Percentiles rank a stretch among this genome's conserved stretches.
These are phyloP conservation scores for Trematocara zebra DNA, from an alignment of 2,113 vertebrate genomes.

Conservation along the genomic window DNA sequence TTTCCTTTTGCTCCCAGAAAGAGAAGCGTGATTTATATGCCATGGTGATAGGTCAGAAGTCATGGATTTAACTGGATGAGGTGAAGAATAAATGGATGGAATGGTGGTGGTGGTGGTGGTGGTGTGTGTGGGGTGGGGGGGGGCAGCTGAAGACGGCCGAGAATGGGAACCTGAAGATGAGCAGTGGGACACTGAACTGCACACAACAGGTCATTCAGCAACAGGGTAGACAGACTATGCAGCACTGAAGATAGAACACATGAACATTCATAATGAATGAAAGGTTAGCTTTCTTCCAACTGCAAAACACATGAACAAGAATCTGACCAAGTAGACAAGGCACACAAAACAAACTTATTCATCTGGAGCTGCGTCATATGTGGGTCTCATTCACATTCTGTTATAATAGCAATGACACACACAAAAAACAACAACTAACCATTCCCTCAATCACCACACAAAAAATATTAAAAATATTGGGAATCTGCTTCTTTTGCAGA, in stretches of 20 bases:
- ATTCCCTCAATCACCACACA: neutral
- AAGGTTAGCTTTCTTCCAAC: neutral
- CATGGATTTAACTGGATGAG: constrained; percentile 66
- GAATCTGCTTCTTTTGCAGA: neutral
- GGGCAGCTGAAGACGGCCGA: neutral
- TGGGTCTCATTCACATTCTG: neutral
- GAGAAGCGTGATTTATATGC: constrained; percentile 93
- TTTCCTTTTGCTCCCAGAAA: constrained; percentile 98
- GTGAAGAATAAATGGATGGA: neutral
- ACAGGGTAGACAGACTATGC: constrained; percentile 30
- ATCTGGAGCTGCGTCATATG: neutral
- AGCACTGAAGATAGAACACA: constrained; percentile 43
- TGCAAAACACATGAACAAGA: neutral
- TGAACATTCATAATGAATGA: constrained; percentile 7
- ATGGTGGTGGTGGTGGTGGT: too few relatives aligned
- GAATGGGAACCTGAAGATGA: neutral
- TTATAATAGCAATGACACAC: neutral
- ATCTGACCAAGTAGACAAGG: neutral
- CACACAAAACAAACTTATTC: neutral
- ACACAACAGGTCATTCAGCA: constrained; percentile 29
- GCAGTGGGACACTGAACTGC: constrained; percentile 4
- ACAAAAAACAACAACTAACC: neutral
- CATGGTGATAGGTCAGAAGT: constrained; percentile 73
- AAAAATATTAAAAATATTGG: neutral
- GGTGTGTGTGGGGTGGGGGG: too few relatives aligned